phyloP scores from a whole-genome alignment of 2,113 vertebrate species.

The Epinephelus fuscoguttatus region DNA sequence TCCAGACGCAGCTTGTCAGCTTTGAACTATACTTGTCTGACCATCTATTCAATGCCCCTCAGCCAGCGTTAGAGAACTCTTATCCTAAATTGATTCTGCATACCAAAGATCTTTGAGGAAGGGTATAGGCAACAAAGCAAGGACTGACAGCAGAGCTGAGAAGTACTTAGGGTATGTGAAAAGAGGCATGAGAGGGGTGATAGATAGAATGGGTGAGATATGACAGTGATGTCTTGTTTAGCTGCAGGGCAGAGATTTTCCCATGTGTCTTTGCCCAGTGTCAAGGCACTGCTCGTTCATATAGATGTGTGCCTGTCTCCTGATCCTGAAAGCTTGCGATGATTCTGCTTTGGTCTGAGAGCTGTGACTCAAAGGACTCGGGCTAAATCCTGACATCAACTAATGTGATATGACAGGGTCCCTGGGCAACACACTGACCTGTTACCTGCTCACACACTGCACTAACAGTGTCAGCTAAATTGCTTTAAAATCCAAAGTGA shows the following conservation, averaged over 20 bases:
- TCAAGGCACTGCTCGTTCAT: slow-evolving; percentile 15
- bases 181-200: slow-evolving; percentile 35
- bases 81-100: slow-evolving; percentile 61
- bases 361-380: slow-evolving; percentile 26
- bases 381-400: slow-evolving; percentile 1
- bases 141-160: slow-evolving; percentile 42
- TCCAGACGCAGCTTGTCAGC: slow-evolving; percentile 56
- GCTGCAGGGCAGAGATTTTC: slow-evolving; percentile 50
- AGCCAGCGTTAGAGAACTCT: slow-evolving; percentile 36
- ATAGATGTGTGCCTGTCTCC: slow-evolving; percentile 6
- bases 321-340: not conserved
- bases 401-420: slow-evolving; percentile 48
- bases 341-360: slow-evolving; percentile 17
- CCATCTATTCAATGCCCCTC: slow-evolving; percentile 61
- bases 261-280: slow-evolving; percentile 39
- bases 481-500: not conserved
- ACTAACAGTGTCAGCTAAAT: slow-evolving; percentile 14
- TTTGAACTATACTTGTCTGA: slow-evolving; percentile 60
- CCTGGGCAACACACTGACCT: slow-evolving; percentile 30
- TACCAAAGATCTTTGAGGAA: slow-evolving; percentile 44
- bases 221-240: slow-evolving; percentile 51
- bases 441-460: slow-evolving; percentile 41
- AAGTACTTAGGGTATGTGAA: slow-evolving; percentile 46
- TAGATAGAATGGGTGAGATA: slow-evolving; percentile 46
- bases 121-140: slow-evolving; percentile 33